Evolutionary conservation across 2,888 invertebrate genomes (phyloP).

Genomic region (Microctonus hyperodae): DNA sequence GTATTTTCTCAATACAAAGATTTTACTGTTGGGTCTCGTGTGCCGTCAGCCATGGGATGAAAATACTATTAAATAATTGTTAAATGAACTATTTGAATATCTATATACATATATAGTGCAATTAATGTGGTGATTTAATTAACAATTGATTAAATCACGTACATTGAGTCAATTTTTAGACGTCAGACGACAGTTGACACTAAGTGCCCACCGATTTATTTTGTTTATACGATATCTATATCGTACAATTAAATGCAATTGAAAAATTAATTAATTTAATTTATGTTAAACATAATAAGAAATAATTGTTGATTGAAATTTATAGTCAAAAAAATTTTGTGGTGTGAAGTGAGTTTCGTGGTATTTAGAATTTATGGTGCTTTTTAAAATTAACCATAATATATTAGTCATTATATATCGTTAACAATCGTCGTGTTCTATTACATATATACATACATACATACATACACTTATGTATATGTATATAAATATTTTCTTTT

Average conservation of each 20-base stretch:
- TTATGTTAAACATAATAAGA: not conserved
- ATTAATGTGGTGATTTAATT: not conserved
- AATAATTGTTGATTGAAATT: not conserved
- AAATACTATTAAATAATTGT: constrained; percentile 46
- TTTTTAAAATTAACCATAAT: not conserved
- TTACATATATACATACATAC: too few relatives aligned
- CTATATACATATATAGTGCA: not conserved
- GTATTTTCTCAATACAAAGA: constrained; percentile 95
- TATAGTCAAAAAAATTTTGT: not conserved
- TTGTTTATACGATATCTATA: not conserved
- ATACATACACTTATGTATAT: too few relatives aligned
- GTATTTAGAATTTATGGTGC: not conserved
- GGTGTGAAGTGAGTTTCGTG: not conserved
- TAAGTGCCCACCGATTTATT: constrained; percentile 11
- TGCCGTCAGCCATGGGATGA: constrained; percentile 74
- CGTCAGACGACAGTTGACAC: not conserved
- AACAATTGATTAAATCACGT: not conserved
- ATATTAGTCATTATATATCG: not conserved
- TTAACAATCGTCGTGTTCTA: not conserved
- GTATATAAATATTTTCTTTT: too few relatives aligned
- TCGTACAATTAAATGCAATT: not conserved
- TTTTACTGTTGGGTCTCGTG: constrained; percentile 84
- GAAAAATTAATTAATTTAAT: not conserved
- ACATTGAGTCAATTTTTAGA: not conserved
- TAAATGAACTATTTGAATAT: not conserved